Evolutionary conservation across 1,140 invertebrate genomes (phyloP), one percentile per base, ranked within the genome.

Genomic region (Carposina sasakii): DNA sequence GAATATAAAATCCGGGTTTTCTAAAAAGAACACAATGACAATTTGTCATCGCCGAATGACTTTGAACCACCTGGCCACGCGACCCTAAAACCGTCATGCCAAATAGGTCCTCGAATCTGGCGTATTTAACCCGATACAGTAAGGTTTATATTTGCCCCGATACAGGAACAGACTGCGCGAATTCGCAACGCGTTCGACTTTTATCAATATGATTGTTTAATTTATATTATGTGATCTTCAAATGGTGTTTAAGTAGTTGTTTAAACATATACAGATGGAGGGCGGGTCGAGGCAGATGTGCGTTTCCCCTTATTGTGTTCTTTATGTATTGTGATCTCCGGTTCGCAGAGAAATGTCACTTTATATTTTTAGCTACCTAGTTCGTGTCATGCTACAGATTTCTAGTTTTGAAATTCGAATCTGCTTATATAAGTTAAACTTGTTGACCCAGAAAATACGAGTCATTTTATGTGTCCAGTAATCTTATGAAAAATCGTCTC

Each of bases 211-310:
- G 66, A 62, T 73, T 76, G 67, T 82, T 76, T 76, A 77, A 79
- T 76, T 70, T 73, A 79, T 75, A 75, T 76, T 77, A 77, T 76
- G 67, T 77, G 68, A 77, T 79, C 71, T 75, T 72, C 64, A 65
- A 69, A 77, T 57, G 60, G 56, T 74, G 67, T 76, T 75, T 73
- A 76, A 79, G 72, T 75, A 75, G 63, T 74, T 77, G 60, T 71
- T 63, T 60, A 76, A 78, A 76, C 64, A 76, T 70, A 63, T 65
- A 67, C 69, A 72, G 73, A 76, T 78, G 64, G 51, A 54, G 61
- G 60, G 61, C 60, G 68, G 61, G 67, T 55, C 40, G 48, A 49
- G 46, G 63, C 72, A 75, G 72, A 66, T 76, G 75, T 56, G 42
- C 8, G 22, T 4, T 21, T 48, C 45, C 34, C 48, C 50, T 53